Evolutionary conservation across 2,797 vertebrate genomes (phyloP), one percentile per base, ranked within the genome.

Genomic region (Xerus rutilus): DNA sequence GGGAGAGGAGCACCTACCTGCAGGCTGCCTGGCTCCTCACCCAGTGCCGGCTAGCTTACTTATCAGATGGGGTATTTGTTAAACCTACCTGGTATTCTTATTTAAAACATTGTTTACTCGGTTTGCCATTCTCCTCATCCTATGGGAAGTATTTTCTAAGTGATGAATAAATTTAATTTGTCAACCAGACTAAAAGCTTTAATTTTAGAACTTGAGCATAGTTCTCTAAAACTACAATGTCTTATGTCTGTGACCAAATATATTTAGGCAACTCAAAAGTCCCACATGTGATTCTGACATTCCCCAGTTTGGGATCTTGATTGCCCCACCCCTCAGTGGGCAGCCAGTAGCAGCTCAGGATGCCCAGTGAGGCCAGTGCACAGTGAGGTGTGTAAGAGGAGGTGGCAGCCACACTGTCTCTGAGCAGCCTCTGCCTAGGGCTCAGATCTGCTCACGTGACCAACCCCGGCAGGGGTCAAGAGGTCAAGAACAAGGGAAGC

Each of bases 1-100:
- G 69, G 1, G 12, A 10, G 8, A 52, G 23, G 1, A 7, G 0
- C 23, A 4, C 15, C 49, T 7, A 4, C 15, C 49, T 7, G 4
- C 21, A 32, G 18, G 57, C 3, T 11, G 5, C 32, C 84, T 3
- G 5, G 3, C 25, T 25, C 45, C 54, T 18, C 12, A 39, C 32
- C 39, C 2, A 3, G n/a, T 18, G 52, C 30, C 74, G 14, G 9
- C 9, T 39, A 5, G 10, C 20, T 62, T 64, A 43, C 6, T 21
- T 25, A 62, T 9, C 35, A 35, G 4, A n/a, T 20, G 20, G 43
- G 8, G 4, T 4, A 28, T 82, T 72, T 69, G 10, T 17, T 43
- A n/a, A 54, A 70, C 54, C 17, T 9, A 11, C 7, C 28, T 45
- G 28, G 5, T 32, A 39, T 74, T 65, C 65, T 73, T 35, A 21